phyloP scores from a whole-genome alignment of 1,140 invertebrate species.

The Rhagoletis pomonella region DNA sequence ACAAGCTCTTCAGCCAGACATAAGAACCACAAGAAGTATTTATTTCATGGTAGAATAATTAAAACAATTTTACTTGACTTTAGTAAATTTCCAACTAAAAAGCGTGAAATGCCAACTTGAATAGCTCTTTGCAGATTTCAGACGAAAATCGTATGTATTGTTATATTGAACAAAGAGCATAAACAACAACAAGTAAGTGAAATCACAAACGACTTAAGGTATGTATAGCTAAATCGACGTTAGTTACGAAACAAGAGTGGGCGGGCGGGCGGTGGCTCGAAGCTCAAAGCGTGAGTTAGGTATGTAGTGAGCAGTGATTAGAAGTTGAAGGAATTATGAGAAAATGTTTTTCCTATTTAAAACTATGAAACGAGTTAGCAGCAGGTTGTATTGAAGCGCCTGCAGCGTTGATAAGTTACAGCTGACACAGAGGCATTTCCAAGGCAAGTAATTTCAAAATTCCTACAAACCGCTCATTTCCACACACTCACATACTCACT shows the following conservation, averaged over 20 bases:
- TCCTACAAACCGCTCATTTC: neutral
- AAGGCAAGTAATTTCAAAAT: slow-evolving; percentile 5
- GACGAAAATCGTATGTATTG: neutral
- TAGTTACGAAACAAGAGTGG: neutral
- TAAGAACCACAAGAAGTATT: neutral
- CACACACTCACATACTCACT: neutral
- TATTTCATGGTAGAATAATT: neutral
- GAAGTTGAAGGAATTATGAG: slow-evolving; percentile 8
- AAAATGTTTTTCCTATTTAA: neutral
- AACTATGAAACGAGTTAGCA: too few species aligned
- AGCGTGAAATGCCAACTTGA: neutral
- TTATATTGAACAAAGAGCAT: neutral
- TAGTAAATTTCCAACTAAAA: neutral
- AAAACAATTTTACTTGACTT: slow-evolving; percentile 16
- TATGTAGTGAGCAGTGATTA: neutral
- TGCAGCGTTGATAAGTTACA: neutral
- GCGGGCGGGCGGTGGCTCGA: neutral
- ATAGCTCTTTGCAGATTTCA: neutral
- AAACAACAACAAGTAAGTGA: neutral
- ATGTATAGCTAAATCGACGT: neutral
- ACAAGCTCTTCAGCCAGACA: neutral
- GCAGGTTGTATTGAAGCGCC: neutral
- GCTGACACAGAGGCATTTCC: neutral
- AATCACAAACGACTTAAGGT: neutral
- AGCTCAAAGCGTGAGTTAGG: neutral